Conservation (phyloP, 2,888 invertebrate species). For the Hoplodrina ambigua region DNA sequence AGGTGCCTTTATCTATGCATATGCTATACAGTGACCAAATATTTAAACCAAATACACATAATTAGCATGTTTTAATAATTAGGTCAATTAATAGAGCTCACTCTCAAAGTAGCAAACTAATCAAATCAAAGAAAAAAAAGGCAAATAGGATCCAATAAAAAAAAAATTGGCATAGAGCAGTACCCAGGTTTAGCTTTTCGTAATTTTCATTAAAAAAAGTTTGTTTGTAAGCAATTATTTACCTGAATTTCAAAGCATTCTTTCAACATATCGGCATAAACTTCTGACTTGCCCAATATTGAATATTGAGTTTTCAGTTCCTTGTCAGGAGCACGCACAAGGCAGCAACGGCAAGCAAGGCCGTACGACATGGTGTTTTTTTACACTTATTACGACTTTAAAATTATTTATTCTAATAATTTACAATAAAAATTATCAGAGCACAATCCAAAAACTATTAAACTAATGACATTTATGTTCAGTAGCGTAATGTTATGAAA, state of each 20-base stretch:
- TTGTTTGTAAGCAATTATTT: constrained; percentile 57
- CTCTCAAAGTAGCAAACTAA: neutral
- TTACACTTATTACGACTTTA: neutral
- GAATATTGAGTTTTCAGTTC: constrained; percentile 76
- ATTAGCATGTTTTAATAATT: neutral
- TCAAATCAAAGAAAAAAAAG: neutral
- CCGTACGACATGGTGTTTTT: constrained; percentile 68
- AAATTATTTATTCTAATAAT: constrained; percentile 1
- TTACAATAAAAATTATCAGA: constrained; percentile 9
- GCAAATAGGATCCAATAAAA: neutral
- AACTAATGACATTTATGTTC: constrained; percentile 38
- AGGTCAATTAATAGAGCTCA: constrained; percentile 7
- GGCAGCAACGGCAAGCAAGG: constrained; percentile 79
- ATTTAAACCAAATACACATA: no score
- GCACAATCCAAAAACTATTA: constrained; percentile 6
- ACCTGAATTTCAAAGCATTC: constrained; percentile 87
- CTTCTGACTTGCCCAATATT: constrained; percentile 76
- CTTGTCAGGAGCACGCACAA: constrained; percentile 81
- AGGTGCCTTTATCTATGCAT: no score
- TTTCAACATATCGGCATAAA: constrained; percentile 83
- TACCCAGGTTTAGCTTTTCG: neutral
- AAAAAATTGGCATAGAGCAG: neutral
- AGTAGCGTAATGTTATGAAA: neutral
- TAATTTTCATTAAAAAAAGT: neutral
- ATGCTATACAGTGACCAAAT: no score